Base-by-base conservation (phyloP, 1,140 invertebrate species). In the Stegodyphus dumicola region DNA sequence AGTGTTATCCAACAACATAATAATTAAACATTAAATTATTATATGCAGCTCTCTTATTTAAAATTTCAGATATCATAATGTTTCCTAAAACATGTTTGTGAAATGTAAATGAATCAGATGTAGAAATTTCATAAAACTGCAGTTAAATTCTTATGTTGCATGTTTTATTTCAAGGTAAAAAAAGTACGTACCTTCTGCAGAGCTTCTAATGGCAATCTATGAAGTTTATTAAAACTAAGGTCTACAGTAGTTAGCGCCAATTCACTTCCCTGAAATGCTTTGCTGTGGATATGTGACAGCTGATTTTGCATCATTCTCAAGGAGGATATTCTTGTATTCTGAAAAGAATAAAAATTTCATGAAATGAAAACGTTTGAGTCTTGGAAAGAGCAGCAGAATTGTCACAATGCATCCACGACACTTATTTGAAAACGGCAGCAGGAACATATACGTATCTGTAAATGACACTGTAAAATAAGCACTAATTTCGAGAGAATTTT, bases 191-290 rank as follows among this genome's bases (percentile, higher is more conserved):
- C 84, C 49, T 74, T 92, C 88, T 92, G 92, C 79, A 95, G 91
- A 64, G 94, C 93, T 86, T 92, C 90, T 78, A 93, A 92, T 51
- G 94, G 94, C 88, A 95, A 90, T 7, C 90, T 90, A 7, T 91
- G 91, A 10, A 97, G 91, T 85, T 93, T 92, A 89, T 97, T 97
- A 87, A 95, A 93, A 86, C 96, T 95, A 73, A 97, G 90, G 90
- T 96, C 95, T 67, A 97, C 89, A 88, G 95, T 95, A 87, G 96
- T 95, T 7, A 97, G 90, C 54, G 92, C 93, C 75, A 94, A 92
- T 76, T 91, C 94, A 92, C 13, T 93, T 93, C 93, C 1, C 95
- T 74, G 56, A 48, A 93, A 91, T 49, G 92, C 91, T 86, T 90
- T 91, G 1, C 91, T 90, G 7, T 90, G 91, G 51, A 93, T 91